Base-by-base conservation (phyloP, 2,113 vertebrate species). In the Otocyon megalotis region DNA sequence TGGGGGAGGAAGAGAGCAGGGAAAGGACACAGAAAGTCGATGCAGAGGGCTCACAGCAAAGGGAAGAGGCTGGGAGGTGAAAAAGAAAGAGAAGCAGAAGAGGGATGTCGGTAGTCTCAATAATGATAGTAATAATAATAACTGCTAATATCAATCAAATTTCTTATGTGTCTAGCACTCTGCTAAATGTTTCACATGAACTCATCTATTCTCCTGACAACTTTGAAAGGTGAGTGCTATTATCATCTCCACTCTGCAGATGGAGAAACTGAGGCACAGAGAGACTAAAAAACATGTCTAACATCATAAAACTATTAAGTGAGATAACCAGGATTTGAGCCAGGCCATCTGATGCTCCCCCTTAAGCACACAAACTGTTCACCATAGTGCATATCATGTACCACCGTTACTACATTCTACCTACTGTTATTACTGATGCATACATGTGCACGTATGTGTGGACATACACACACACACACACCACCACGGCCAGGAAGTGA, bases 211-310 rank as follows among this genome's bases (percentile, higher is more conserved):
- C 63, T 62, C 86, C 32, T 83, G 90, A 63, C 37, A 74, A n/a
- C 35, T 60, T 63, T 93, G 69, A 90, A 93, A 96, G 62, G 63
- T 76, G 53, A 94, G 17, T 81, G 8, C 50, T 58, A 28, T 48
- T 91, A 62, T 28, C 71, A 28, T 91, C 35, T 72, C n/a, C 43
- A 67, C 71, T 95, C 90, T 74, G 15, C 35, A 90, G 76, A 58
- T n/a, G 72, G 74, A 92, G 54, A 90, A 79, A 94, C 43, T 79
- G 32, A 87, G 82, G 43, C 30, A 96, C 17, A 81, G 77, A 67
- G 83, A 80, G 37, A 11, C n/a, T 77, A 83, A 96, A 56, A 72
- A 67, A 56, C 30, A 28, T 80, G 77, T 13, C n/a, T 32, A 95
- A 60, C 1, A 67, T 62, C 67, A 76, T 37, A 85, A 94, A 65